A percentile compares a stretch with the other conserved stretches of the same genome.
Conservation (phyloP, 1,140 invertebrate species). For the Aphelenchoides fujianensis region DNA sequence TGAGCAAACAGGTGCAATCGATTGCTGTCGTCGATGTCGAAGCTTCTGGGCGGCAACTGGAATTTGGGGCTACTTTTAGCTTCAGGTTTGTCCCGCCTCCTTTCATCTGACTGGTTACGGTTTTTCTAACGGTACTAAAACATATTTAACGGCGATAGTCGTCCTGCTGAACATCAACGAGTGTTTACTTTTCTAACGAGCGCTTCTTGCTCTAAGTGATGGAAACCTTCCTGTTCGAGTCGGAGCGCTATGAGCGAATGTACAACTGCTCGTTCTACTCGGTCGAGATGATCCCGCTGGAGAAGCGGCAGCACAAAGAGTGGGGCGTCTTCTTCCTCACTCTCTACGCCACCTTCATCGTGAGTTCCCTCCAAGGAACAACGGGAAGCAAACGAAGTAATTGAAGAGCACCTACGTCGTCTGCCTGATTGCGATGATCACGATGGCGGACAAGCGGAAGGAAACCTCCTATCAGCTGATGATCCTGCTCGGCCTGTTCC, state of each 20-base stretch:
- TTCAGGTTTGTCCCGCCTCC: too few species aligned
- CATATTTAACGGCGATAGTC: too few species aligned
- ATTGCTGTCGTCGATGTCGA: too few species aligned
- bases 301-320: not conserved
- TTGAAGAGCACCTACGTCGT: not conserved
- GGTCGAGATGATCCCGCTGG: not conserved
- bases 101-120: too few species aligned
- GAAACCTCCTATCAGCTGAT: not conserved
- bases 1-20: too few species aligned
- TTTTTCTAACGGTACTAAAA: too few species aligned
- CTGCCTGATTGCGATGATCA: not conserved
- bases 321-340: not conserved
- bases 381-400: not conserved
- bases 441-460: not conserved
- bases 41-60: too few species aligned
- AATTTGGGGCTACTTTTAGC: too few species aligned
- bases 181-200: too few species aligned
- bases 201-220: not conserved
- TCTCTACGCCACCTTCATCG: not conserved
- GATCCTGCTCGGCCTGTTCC: not conserved
- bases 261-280: slow-evolving; percentile 8
- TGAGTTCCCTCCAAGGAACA: not conserved
- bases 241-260: not conserved
- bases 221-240: slow-evolving; percentile 4
- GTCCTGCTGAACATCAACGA: too few species aligned